phyloP scores from a whole-genome alignment of 2,888 invertebrate genomes.

The Noctua pronuba region DNA sequence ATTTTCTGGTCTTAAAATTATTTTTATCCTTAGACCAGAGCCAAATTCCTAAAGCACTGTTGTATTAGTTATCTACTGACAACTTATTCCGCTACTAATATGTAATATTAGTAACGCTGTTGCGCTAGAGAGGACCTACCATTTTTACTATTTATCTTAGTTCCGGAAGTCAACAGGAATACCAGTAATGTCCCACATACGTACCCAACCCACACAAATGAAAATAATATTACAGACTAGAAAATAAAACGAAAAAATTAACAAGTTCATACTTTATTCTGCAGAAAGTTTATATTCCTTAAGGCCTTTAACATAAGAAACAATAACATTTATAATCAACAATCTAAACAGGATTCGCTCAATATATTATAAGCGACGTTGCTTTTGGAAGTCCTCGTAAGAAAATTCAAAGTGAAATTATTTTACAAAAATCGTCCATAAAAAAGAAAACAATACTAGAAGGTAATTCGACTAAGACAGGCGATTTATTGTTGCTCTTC shows the following conservation, averaged over 20 bases:
- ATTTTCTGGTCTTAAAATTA: no score
- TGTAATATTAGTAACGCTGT: no score
- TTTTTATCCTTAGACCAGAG: no score
- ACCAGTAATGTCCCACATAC: not conserved
- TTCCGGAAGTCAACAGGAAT: not conserved
- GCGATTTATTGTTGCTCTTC: slow-evolving; percentile 48
- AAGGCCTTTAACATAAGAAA: slow-evolving; percentile 67
- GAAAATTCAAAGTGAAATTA: slow-evolving; percentile 35
- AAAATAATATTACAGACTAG: not conserved
- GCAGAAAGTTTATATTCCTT: slow-evolving; percentile 62
- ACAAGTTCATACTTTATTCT: slow-evolving; percentile 70
- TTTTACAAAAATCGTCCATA: slow-evolving; percentile 54
- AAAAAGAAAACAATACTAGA: slow-evolving; percentile 53
- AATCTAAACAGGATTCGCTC: slow-evolving; percentile 62
- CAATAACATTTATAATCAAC: slow-evolving; percentile 64
- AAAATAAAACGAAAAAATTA: slow-evolving; percentile 40
- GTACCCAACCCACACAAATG: not conserved
- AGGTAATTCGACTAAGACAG: slow-evolving; percentile 48
- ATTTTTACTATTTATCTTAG: not conserved
- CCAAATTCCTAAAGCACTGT: not conserved
- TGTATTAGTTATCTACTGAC: not conserved
- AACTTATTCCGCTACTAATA: not conserved
- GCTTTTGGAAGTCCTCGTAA: slow-evolving; percentile 38
- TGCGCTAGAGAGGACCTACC: not conserved
- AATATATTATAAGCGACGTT: slow-evolving; percentile 53